Evolutionary conservation across 2,797 vertebrate genomes (phyloP).

Genomic region (Leptodactylus fallax): DNA sequence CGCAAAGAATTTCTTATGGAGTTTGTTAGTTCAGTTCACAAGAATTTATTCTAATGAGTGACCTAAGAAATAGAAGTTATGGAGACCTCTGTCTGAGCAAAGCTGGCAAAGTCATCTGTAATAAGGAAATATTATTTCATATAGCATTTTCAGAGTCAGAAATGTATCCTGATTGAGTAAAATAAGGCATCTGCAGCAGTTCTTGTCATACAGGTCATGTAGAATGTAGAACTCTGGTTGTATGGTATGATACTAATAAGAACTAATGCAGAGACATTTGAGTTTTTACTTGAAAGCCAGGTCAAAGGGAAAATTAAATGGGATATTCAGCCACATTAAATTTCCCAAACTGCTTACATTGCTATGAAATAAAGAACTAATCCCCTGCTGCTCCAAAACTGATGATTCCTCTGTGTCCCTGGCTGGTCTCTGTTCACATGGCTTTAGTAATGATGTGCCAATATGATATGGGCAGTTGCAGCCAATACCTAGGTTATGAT

Average conservation of each 20-base stretch:
- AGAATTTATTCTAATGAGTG: conserved; percentile 20
- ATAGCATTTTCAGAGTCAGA: background rate
- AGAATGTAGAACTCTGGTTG: background rate
- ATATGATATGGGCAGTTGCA: no score
- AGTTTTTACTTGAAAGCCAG: background rate
- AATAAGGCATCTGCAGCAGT: no score
- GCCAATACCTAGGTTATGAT: no score
- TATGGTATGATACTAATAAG: background rate
- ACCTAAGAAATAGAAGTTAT: background rate
- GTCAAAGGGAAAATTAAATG: background rate
- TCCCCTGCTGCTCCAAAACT: no score
- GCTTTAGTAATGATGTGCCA: no score
- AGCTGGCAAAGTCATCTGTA: background rate
- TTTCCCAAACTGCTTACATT: no score
- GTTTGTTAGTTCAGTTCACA: background rate
- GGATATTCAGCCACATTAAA: no score
- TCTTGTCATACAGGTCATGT: background rate
- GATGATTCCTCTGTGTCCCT: no score
- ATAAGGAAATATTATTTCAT: background rate
- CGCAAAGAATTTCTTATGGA: background rate
- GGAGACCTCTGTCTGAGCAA: background rate
- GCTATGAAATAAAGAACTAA: no score
- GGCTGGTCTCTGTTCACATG: no score
- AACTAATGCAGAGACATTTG: background rate
- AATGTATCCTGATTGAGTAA: no score